phyloP scores from a whole-genome alignment of 2,888 invertebrate genomes.

The Didymodactylos carnosus region DNA sequence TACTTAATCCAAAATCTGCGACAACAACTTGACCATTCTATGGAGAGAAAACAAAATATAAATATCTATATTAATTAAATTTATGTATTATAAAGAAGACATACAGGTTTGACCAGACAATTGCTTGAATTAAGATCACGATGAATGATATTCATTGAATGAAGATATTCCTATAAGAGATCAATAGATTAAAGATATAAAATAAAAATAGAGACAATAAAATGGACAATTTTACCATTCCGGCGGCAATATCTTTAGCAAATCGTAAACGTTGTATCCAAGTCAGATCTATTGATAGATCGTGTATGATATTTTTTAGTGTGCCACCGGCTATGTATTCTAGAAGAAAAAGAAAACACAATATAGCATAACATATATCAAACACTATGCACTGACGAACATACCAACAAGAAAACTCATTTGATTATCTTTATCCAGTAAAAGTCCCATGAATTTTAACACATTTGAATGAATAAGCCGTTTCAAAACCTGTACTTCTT shows the following conservation, averaged over 20 bases:
- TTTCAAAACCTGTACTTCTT: constrained; percentile 55
- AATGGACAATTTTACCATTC: constrained; percentile 49
- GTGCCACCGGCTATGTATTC: constrained; percentile 82
- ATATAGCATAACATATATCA: too few relatives aligned
- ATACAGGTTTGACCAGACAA: constrained; percentile 47
- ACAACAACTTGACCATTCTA: constrained; percentile 76
- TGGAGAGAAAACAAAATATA: constrained; percentile 20
- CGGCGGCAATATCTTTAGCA: constrained; percentile 73
- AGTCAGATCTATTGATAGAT: constrained; percentile 45
- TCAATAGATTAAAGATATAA: not conserved
- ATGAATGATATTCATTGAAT: constrained; percentile 81
- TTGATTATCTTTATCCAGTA: constrained; percentile 66
- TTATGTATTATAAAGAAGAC: not conserved
- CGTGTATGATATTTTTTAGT: constrained; percentile 61
- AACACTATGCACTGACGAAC: constrained; percentile 18
- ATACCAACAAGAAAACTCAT: constrained; percentile 60
- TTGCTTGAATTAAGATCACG: constrained; percentile 83
- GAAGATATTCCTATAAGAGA: constrained; percentile 45
- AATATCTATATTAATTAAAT: not conserved
- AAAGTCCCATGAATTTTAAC: constrained; percentile 66
- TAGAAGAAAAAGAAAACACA: not conserved
- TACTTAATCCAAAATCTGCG: constrained; percentile 78
- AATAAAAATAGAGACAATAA: constrained; percentile 12
- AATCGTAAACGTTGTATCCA: constrained; percentile 64
- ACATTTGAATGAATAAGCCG: constrained; percentile 73